phyloP scores from a whole-genome alignment of 2,113 vertebrate species.

The Neolamprologus kungweensis region DNA sequence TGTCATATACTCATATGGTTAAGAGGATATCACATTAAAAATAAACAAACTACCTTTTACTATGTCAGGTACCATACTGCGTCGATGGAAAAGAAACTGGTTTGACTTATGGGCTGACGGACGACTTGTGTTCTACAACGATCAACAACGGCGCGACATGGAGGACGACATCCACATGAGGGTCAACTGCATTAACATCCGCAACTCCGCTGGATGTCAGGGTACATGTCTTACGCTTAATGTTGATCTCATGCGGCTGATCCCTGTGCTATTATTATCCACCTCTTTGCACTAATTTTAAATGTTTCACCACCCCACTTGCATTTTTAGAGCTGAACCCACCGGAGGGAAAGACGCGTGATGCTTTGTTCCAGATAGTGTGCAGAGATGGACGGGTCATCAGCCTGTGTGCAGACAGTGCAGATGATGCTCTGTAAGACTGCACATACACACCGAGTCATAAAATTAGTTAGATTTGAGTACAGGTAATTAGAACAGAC shows the following conservation, averaged over 20 bases:
- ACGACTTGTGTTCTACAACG: conserved; percentile 86
- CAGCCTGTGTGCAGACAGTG: conserved; percentile 89
- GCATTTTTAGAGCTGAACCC: conserved; percentile 78
- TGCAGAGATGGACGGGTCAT: conserved; percentile 88
- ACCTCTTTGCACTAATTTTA: neutral
- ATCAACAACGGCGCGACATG: conserved; percentile 80
- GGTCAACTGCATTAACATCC: conserved; percentile 88
- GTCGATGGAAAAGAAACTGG: conserved; percentile 96
- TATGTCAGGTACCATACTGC: conserved; percentile 82
- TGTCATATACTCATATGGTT: neutral
- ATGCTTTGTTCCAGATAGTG: conserved; percentile 87
- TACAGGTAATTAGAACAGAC: neutral
- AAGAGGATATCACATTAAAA: neutral
- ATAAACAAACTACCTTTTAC: neutral
- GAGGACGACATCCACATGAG: conserved; percentile 92
- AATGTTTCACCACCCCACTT: neutral
- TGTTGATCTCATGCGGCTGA: neutral
- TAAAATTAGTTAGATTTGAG: neutral
- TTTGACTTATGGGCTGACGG: conserved; percentile 93
- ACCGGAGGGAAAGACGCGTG: conserved; percentile 84
- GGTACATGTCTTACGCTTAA: conserved; percentile 63
- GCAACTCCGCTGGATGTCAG: conserved; percentile 78
- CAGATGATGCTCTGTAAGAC: conserved; percentile 90
- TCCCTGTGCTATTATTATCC: neutral
- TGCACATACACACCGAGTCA: neutral